A percentile compares a stretch with the other conserved stretches of the same genome.
phyloP scores from a whole-genome alignment of 2,113 vertebrate genomes.

The Verasper variegatus region DNA sequence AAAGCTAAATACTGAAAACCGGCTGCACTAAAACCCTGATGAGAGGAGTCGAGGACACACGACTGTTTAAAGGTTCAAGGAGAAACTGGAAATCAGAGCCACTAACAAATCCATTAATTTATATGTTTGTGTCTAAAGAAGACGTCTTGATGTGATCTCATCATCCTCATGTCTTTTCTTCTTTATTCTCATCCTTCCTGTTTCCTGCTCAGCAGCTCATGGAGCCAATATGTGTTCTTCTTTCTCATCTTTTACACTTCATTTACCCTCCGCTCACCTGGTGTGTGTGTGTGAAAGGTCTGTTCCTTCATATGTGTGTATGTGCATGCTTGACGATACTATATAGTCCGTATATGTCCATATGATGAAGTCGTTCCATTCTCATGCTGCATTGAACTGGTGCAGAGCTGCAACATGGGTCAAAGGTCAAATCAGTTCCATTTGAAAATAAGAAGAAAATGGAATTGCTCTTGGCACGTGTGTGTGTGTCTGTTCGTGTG shows the following conservation, averaged over 20 bases:
- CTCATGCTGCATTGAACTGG: conserved; percentile 58
- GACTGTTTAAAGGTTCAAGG: too few species aligned
- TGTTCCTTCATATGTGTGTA: background rate
- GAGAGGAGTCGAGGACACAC: too few species aligned
- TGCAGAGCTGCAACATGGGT: conserved; percentile 36
- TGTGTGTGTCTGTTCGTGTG: too few species aligned
- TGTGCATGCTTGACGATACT: background rate
- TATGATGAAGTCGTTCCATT: conserved; percentile 40
- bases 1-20: too few species aligned
- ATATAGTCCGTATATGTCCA: background rate
- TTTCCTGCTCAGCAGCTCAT: too few species aligned
- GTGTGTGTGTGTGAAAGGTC: background rate
- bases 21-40: too few species aligned
- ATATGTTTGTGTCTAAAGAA: background rate
- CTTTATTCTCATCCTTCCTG: too few species aligned
- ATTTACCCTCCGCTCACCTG: conserved; percentile 10
- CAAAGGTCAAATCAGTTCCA: background rate
- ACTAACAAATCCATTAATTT: background rate
- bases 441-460: background rate
- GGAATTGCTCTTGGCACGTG: background rate
- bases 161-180: too few species aligned
- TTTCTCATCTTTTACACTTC: conserved; percentile 1
- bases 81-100: too few species aligned
- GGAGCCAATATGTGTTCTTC: too few species aligned
- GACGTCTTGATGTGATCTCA: background rate